These are phyloP conservation scores for Fringilla coelebs DNA, from an alignment of 2,797 vertebrate species.

Conservation along the genomic window DNA sequence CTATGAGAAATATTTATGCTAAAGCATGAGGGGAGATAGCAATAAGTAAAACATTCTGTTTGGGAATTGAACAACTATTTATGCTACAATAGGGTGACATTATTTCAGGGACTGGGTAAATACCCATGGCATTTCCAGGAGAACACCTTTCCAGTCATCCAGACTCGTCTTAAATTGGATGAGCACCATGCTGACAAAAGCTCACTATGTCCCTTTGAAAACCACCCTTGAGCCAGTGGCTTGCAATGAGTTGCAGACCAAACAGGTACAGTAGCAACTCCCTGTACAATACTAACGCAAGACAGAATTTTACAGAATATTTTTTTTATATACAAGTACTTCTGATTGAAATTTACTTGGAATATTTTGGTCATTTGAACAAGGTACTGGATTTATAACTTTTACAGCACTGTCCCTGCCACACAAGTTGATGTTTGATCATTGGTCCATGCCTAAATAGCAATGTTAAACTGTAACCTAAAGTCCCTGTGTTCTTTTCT, in stretches of 20 bases:
- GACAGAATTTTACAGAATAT: background rate
- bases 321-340: background rate
- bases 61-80: background rate
- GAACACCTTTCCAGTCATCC: background rate
- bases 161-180: background rate
- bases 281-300: background rate
- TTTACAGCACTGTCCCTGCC: background rate
- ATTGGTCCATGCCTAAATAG: background rate
- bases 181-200: background rate
- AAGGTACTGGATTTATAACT: background rate
- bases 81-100: fast-evolving
- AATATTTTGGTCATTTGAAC: background rate
- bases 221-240: background rate
- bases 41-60: background rate
- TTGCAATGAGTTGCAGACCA: background rate
- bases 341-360: background rate
- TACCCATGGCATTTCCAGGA: background rate
- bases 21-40: background rate
- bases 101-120: background rate
- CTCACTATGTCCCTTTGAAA: background rate
- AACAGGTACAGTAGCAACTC: background rate
- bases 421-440: constrained; percentile 16
- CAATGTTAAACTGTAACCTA: constrained; percentile 4
- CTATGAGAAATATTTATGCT: background rate
- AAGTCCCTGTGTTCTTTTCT: constrained; percentile 26